phyloP scores from a whole-genome alignment of 2,888 invertebrate species.

The Strigamia crassipes region DNA sequence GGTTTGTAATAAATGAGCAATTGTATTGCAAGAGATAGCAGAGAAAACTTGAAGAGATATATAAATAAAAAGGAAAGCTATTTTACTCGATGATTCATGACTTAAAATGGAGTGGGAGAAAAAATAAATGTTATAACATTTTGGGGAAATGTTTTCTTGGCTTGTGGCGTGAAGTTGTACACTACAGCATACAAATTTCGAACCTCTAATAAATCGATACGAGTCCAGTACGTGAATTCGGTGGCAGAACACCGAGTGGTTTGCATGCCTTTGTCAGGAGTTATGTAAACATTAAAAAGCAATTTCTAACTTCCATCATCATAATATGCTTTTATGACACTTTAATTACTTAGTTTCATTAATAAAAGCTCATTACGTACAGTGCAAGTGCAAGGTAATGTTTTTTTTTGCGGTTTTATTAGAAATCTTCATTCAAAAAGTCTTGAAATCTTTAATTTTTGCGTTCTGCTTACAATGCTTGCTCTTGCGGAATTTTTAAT shows the following conservation, averaged over 20 bases:
- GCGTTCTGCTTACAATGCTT: too few relatives aligned
- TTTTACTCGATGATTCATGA: background rate
- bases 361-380: background rate
- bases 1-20: background rate
- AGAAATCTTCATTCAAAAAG: too few relatives aligned
- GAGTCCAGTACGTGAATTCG: background rate
- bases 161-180: background rate
- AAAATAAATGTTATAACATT: background rate
- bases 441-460: too few relatives aligned
- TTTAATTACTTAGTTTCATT: conserved; percentile 1
- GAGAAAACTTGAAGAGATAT: background rate
- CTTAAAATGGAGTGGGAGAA: background rate
- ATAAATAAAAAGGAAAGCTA: background rate
- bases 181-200: background rate
- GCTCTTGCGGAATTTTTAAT: too few relatives aligned
- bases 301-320: conserved; percentile 2
- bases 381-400: background rate
- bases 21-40: background rate
- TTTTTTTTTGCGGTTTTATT: background rate
- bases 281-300: conserved; percentile 8
- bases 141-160: background rate
- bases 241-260: background rate
- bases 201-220: background rate
- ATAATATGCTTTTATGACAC: background rate
- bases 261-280: background rate